phyloP scores from a whole-genome alignment of 2,113 vertebrate species.

The Chauna torquata region DNA sequence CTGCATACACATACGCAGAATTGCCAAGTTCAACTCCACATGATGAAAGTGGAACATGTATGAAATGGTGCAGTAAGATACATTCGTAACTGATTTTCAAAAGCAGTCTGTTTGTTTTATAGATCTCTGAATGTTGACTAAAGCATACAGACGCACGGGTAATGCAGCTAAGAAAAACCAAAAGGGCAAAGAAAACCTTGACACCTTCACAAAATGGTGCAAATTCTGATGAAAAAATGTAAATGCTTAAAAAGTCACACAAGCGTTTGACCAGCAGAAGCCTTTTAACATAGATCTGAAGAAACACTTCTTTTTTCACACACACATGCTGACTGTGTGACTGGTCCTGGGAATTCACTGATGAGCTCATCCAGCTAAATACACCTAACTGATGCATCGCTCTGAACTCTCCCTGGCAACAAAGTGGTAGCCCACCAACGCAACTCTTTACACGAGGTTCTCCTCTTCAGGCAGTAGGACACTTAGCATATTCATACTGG shows the following conservation, averaged over 20 bases:
- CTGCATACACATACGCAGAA: neutral
- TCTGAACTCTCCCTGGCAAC: neutral
- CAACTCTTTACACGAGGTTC: neutral
- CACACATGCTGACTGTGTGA: neutral
- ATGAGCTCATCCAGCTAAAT: neutral
- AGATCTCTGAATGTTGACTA: neutral
- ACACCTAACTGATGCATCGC: neutral
- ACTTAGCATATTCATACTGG: neutral
- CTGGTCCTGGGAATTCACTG: neutral
- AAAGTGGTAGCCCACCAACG: neutral
- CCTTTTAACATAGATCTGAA: neutral
- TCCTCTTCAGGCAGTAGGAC: neutral
- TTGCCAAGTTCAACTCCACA: rapidly evolving
- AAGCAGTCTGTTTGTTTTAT: neutral
- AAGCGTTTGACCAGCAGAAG: neutral
- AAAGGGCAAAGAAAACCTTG: neutral
- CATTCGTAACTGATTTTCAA: neutral
- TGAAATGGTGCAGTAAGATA: neutral
- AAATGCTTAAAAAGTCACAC: neutral
- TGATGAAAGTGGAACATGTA: neutral
- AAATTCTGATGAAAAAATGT: neutral
- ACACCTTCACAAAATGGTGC: neutral
- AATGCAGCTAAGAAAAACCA: neutral
- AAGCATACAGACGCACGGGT: neutral
- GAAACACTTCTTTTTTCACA: neutral